These are phyloP conservation scores for Drosophila paranaensis DNA, from an alignment of 2,888 invertebrate genomes.

Conservation along the genomic window DNA sequence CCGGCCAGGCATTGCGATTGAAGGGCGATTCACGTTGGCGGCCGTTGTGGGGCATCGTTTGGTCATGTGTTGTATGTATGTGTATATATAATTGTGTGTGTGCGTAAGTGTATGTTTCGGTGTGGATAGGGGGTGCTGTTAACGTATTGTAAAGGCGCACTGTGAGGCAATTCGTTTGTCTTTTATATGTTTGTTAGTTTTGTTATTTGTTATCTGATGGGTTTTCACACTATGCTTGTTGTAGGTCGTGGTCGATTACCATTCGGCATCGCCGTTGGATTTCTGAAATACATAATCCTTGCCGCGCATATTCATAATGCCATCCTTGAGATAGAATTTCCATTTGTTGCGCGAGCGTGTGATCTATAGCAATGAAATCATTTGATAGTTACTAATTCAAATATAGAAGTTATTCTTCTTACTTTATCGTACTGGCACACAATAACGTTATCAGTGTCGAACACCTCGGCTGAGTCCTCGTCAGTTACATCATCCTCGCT, in stretches of 20 bases:
- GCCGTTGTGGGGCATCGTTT: constrained; percentile 26
- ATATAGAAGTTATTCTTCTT: constrained; percentile 29
- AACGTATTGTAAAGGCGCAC: constrained; percentile 51
- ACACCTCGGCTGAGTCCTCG: constrained; percentile 96
- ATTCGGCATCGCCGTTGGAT: constrained; percentile 99
- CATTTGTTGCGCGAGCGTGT: constrained; percentile 99
- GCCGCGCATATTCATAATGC: constrained; percentile 99
- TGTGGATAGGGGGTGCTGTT: constrained; percentile 18
- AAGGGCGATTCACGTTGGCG: constrained; percentile 2
- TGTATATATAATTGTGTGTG: background rate
- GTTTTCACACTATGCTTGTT: constrained; percentile 33
- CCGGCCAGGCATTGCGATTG: constrained; percentile 14
- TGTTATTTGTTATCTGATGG: constrained; percentile 8
- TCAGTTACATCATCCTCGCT: constrained; percentile 99
- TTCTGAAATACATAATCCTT: constrained; percentile 99
- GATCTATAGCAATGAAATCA: constrained; percentile 87
- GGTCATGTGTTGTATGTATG: constrained; percentile 18
- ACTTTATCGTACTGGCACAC: constrained; percentile 99
- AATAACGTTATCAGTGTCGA: constrained; percentile 99
- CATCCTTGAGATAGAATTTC: constrained; percentile 99
- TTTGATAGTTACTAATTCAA: background rate
- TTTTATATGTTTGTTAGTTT: constrained; percentile 38
- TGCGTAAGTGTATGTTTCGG: background rate
- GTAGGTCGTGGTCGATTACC: constrained; percentile 87
- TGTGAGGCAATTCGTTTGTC: constrained; percentile 61